Base-by-base conservation (phyloP, 1,140 invertebrate genomes). In the Camponotus pennsylvanicus region DNA sequence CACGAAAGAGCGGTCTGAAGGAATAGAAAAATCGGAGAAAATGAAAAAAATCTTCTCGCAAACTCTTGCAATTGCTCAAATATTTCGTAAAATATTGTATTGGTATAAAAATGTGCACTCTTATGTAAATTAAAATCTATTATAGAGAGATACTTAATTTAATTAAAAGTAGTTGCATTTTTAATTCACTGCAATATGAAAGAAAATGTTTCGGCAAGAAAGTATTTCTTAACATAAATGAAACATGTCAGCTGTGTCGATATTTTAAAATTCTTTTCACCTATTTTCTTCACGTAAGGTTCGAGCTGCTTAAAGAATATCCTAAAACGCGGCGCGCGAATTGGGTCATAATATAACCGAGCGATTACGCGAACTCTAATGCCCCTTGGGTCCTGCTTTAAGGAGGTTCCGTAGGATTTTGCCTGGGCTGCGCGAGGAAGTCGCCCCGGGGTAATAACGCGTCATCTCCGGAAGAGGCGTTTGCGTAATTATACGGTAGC, bases 401-500 rank as follows among this genome's bases (percentile, higher is more conserved):
- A 69, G 52, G 59, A 90, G 90, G 90, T 80, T 89, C 88, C 89
- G 49, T 75, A 89, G 90, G 90, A 92, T 93, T 93, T 92, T 79
- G 90, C 85, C 87, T 89, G 89, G 78, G 69, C 86, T 82, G 84
- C 85, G 89, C 88, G 88, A 93, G 91, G 91, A 93, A 92, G 91
- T 89, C 85, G 90, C 89, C 86, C 85, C 71, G 69, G 66, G 91
- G 88, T 90, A 90, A 92, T 91, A 91, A 92, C 88, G 90, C 89
- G 89, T 92, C 87, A 91, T 92, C 89, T 91, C 91, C 80, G 79
- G 77, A 88, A 86, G 89, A 91, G 90, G 92, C 89, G 90, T 88
- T 89, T 76, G 91, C 90, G 93, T 95, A 95, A 95, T 95, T 95
- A 95, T 95, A 95, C 93, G 93, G 94, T 95, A 95, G 94, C 93